Percentiles rank a stretch among this genome's conserved stretches.
Evolutionary conservation across 2,113 vertebrate species (phyloP).

Genomic region (Galeopterus variegatus): DNA sequence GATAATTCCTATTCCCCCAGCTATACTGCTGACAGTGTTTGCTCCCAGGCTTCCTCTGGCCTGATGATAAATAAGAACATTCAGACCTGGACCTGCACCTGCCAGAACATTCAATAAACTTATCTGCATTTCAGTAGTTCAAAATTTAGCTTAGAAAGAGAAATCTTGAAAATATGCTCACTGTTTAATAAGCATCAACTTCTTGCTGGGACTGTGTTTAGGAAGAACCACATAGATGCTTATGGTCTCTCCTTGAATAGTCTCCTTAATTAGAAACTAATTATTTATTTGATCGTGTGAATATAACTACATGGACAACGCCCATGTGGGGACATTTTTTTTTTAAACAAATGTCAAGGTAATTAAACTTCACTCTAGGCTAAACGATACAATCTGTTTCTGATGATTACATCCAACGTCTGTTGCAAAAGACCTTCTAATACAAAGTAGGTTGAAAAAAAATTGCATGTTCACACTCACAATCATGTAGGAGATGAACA

Average conservation of each 20-base stretch:
- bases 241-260: neutral
- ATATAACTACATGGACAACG: neutral
- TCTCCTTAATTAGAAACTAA: neutral
- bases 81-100: neutral
- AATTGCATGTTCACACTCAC: neutral
- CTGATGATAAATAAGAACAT: neutral
- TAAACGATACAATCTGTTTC: neutral
- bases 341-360: neutral
- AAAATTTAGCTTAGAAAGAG: neutral
- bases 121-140: neutral
- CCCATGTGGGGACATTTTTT: neutral
- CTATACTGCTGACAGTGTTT: constrained; percentile 48
- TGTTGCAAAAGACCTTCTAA: neutral
- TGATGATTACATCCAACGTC: neutral
- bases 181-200: neutral
- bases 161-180: neutral
- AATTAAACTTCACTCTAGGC: neutral
- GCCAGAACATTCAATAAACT: neutral
- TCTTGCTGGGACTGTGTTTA: neutral
- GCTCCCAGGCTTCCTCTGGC: constrained; percentile 62
- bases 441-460: neutral
- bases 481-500: neutral
- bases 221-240: fast-evolving
- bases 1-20: neutral
- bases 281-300: neutral